Conservation (phyloP, 2,797 vertebrate genomes). For the Dromococcyx pavoninus region DNA sequence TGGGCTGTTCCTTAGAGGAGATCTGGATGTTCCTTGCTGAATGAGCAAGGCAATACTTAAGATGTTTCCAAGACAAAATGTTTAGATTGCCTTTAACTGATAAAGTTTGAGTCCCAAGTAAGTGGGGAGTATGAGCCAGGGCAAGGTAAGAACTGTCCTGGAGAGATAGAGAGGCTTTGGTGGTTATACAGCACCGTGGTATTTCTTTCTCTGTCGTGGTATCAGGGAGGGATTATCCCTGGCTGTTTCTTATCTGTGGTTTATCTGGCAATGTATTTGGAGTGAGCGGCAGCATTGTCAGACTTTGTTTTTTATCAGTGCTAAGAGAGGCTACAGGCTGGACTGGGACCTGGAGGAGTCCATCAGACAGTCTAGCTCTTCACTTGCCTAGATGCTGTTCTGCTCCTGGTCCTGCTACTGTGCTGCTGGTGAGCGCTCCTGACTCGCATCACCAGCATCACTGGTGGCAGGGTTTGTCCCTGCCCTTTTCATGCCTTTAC, state of each 20-base stretch:
- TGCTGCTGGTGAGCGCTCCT: neutral
- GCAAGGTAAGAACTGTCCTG: neutral
- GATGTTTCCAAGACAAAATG: neutral
- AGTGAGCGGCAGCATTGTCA: neutral
- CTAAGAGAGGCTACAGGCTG: neutral
- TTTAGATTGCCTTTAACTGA: neutral
- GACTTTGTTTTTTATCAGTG: slow-evolving; percentile 34
- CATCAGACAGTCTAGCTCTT: neutral
- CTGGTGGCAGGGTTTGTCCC: neutral
- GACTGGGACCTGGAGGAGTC: neutral
- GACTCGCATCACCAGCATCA: neutral
- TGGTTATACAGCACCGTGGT: neutral
- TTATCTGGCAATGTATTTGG: slow-evolving; percentile 38
- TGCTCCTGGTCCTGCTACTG: neutral
- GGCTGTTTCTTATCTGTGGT: slow-evolving; percentile 40
- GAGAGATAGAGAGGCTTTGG: neutral
- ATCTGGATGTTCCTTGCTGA: neutral
- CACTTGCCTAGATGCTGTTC: neutral
- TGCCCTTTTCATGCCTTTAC: neutral
- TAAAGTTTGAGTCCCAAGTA: neutral
- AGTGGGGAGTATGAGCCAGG: neutral
- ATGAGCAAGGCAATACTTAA: neutral
- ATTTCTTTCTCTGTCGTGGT: neutral
- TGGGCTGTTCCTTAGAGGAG: neutral
- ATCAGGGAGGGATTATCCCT: slow-evolving; percentile 14